These are phyloP conservation scores for Arothron firmamentum DNA, from an alignment of 2,113 vertebrate genomes.

Conservation along the genomic window DNA sequence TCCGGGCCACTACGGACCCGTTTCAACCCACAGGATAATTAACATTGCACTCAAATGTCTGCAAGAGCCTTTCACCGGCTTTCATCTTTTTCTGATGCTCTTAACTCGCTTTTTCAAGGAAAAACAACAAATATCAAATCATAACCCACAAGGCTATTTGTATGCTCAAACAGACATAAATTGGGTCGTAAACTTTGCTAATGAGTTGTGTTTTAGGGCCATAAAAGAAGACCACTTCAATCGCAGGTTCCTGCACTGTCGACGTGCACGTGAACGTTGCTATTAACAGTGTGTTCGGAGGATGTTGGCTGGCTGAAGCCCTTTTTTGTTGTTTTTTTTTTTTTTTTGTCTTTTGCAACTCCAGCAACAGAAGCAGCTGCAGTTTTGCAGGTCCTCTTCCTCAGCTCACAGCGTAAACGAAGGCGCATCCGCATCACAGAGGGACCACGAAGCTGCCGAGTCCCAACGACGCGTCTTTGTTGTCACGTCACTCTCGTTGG, in stretches of 20 bases:
- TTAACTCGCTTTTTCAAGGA: constrained; percentile 14
- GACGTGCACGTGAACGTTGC: constrained; percentile 49
- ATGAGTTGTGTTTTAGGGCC: constrained; percentile 50
- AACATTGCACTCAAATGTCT: constrained; percentile 59
- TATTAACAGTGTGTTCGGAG: constrained; percentile 49
- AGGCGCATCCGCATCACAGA: constrained; percentile 53
- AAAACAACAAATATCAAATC: constrained; percentile 38
- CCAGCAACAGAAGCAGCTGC: no score
- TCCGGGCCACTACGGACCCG: constrained; percentile 44
- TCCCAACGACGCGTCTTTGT: background rate
- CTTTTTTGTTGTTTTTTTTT: no score
- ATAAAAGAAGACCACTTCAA: constrained; percentile 45
- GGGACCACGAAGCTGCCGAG: constrained; percentile 9
- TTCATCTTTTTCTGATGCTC: constrained; percentile 20
- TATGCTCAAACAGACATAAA: constrained; percentile 46
- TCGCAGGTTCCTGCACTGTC: constrained; percentile 30
- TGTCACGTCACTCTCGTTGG: background rate
- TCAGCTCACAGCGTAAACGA: constrained; percentile 48
- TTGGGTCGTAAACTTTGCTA: constrained; percentile 48
- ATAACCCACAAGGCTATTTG: constrained; percentile 28
- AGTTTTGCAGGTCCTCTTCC: constrained; percentile 54
- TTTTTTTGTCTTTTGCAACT: no score
- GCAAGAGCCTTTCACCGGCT: constrained; percentile 23
- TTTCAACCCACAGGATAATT: constrained; percentile 69
- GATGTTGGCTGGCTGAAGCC: constrained; percentile 7